phyloP scores from a whole-genome alignment of 2,797 vertebrate genomes.

The Sebastes steindachneri region DNA sequence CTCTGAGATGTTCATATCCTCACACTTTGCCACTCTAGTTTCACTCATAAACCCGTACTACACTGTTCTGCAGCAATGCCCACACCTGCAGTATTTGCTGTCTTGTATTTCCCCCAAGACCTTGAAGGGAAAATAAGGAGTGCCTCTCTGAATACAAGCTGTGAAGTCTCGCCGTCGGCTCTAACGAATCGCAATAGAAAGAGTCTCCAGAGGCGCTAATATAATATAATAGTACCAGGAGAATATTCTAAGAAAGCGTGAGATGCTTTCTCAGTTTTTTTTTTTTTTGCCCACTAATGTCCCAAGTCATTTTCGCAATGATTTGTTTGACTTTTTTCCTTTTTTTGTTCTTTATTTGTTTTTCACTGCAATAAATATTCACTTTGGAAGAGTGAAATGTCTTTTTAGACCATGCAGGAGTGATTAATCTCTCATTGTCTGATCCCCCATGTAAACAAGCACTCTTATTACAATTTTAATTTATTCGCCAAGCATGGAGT shows the following conservation, averaged over 20 bases:
- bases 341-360: background rate
- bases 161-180: conserved; percentile 42
- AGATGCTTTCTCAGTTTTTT: background rate
- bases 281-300: background rate
- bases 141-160: conserved; percentile 39
- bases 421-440: background rate
- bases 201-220: conserved; percentile 35
- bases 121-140: conserved; percentile 44
- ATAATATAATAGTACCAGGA: conserved; percentile 38
- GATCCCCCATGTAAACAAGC: background rate
- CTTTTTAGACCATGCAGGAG: background rate
- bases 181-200: conserved; percentile 42
- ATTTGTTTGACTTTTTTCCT: conserved; percentile 1
- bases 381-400: background rate
- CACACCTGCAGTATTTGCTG: conserved; percentile 50
- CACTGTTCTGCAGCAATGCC: conserved; percentile 24
- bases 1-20: conserved; percentile 23
- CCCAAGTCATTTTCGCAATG: conserved; percentile 1
- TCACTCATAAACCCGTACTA: conserved; percentile 26
- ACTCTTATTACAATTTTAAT: background rate
- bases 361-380: background rate
- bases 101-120: conserved; percentile 48
- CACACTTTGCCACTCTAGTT: conserved; percentile 17
- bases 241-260: conserved; percentile 21
- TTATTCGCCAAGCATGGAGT: too few species aligned